A percentile compares a stretch with the other conserved stretches of the same genome.
phyloP scores from a whole-genome alignment of 2,797 vertebrate genomes.

The Dryobates pubescens region DNA sequence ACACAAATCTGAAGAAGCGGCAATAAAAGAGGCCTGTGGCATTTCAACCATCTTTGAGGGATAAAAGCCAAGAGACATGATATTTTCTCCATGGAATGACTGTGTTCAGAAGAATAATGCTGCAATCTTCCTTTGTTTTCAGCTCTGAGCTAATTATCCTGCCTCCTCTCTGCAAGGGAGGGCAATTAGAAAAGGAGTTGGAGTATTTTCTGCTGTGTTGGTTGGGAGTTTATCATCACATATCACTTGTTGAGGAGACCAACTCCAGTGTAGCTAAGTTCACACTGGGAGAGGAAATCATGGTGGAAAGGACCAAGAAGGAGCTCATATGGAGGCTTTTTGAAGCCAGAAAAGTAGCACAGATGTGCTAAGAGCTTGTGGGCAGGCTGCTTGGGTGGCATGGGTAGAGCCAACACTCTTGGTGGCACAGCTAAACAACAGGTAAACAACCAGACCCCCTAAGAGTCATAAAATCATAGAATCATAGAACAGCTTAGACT shows the following conservation, averaged over 20 bases:
- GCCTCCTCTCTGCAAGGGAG: neutral
- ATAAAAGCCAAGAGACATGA: neutral
- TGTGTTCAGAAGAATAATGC: neutral
- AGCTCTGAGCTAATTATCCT: constrained; percentile 16
- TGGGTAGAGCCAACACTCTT: no score
- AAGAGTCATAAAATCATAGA: no score
- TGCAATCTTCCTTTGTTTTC: neutral
- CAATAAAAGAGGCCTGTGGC: neutral
- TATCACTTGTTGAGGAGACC: neutral
- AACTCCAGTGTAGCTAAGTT: no score
- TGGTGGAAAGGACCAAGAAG: no score
- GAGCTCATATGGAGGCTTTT: no score
- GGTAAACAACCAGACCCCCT: no score
- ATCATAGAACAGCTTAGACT: no score
- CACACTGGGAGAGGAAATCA: no score
- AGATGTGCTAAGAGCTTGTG: no score
- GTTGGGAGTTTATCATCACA: neutral
- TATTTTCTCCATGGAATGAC: neutral
- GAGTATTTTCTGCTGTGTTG: neutral
- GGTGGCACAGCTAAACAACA: no score
- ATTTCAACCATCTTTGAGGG: neutral
- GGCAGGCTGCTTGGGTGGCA: no score
- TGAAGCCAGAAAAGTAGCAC: no score
- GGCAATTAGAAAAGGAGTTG: neutral
- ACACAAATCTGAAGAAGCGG: neutral